Evolutionary conservation across 2,888 invertebrate genomes (phyloP), one percentile per base, ranked within the genome.

Genomic region (Ophion slaviceki): DNA sequence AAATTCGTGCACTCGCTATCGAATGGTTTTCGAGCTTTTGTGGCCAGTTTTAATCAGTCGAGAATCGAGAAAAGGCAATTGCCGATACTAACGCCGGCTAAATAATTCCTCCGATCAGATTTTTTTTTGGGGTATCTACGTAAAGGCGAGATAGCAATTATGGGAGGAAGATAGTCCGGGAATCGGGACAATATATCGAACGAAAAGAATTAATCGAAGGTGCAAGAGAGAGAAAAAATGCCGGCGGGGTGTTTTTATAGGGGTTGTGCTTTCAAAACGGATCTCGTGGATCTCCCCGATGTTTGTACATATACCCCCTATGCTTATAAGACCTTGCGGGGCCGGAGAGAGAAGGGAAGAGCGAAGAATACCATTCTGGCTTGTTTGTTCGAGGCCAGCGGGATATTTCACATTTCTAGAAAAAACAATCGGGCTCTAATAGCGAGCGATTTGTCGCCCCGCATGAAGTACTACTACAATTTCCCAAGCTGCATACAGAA

Each of bases 361-460:
- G 68, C 32, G 71, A 59, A 68, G 79, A 72, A 82, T 61, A 70
- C 67, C 36, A 66, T 47, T 40, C 47, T 70, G 64, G 75, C 78
- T 75, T 84, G 82, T 86, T 86, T 84, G 80, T 82, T 81, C 80
- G 76, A 40, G 66, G 62, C 68, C 53, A 61, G 53, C 82, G 62
- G 62, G 68, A 68, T 80, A 77, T 84, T 77, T 82, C 79, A 76
- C 80, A 70, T 77, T 79, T 77, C 80, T 79, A 71, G 82, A 87
- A 72, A 87, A 87, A 87, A 88, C 88, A 88, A 88, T 88, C 86
- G 87, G 72, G 75, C 82, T 86, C 84, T 88, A 88, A 88, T 88
- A 86, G 87, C 82, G 77, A 80, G 77, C 87, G 82, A 88, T 87
- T 88, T 87, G 88, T 86, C 86, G 86, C 77, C 84, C 62, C 66